These are phyloP conservation scores for Ascidia mentula DNA, from an alignment of 23 tunicate species.

Conservation along the genomic window DNA sequence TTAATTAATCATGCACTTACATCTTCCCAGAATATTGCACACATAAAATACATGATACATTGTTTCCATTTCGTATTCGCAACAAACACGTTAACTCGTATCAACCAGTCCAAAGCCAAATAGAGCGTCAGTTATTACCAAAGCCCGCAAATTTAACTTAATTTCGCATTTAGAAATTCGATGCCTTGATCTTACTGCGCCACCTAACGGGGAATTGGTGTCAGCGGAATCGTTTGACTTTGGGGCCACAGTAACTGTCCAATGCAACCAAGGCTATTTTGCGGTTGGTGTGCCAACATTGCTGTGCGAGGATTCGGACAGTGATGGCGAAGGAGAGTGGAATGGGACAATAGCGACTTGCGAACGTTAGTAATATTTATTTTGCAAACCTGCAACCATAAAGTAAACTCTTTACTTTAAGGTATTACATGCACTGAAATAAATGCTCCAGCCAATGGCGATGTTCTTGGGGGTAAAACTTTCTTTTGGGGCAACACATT, in stretches of 20 bases:
- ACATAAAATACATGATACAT: too few relatives aligned
- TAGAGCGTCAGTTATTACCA: too few relatives aligned
- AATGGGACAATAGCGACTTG: slow-evolving; percentile 37
- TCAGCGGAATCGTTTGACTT: background rate
- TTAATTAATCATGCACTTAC: too few relatives aligned
- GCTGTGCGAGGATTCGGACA: slow-evolving; percentile 21
- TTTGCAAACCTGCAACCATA: background rate
- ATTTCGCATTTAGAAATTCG: background rate
- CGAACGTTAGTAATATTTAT: slow-evolving; percentile 25
- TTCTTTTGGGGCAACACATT: background rate
- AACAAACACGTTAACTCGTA: too few relatives aligned
- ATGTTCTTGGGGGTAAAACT: background rate
- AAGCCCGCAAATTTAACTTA: too few relatives aligned
- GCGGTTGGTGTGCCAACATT: background rate
- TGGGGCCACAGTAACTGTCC: background rate
- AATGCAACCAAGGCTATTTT: background rate
- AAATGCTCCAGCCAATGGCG: background rate
- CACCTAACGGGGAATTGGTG: background rate
- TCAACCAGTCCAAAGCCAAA: too few relatives aligned
- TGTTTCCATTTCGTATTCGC: too few relatives aligned
- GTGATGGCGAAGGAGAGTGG: slow-evolving; percentile 64
- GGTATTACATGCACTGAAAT: background rate
- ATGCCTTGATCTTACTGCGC: background rate
- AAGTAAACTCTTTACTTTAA: background rate
- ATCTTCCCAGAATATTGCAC: too few relatives aligned